A percentile compares a stretch with the other conserved stretches of the same genome.
Evolutionary conservation across 1,140 invertebrate genomes (phyloP).

Genomic region (Cherax quadricarinatus): DNA sequence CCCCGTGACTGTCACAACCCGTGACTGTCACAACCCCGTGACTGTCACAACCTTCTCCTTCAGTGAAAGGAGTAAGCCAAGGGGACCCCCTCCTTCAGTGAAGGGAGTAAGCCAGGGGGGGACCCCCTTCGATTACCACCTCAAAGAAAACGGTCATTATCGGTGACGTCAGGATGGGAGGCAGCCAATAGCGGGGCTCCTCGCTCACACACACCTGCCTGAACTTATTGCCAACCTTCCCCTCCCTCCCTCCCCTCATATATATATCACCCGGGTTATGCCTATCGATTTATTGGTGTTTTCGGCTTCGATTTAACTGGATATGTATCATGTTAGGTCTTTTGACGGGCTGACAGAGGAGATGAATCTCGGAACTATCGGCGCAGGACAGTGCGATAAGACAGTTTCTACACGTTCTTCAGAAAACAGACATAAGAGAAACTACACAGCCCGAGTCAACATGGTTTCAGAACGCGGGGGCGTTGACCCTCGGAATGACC

Average conservation of each 20-base stretch:
- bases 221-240: constrained; percentile 34
- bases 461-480: no score
- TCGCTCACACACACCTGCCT: constrained; percentile 46
- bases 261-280: constrained; percentile 46
- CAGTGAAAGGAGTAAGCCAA: no score
- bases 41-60: no score
- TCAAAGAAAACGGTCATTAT: constrained; percentile 55
- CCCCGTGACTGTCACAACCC: no score
- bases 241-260: no score
- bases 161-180: constrained; percentile 59
- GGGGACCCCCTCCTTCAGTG: no score
- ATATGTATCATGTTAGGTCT: constrained; percentile 15
- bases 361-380: constrained; percentile 22
- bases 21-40: no score
- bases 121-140: not conserved
- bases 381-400: not conserved
- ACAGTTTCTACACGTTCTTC: not conserved
- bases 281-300: constrained; percentile 60
- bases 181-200: constrained; percentile 15
- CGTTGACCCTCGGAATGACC: no score
- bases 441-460: no score
- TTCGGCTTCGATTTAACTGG: constrained; percentile 27
- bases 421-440: no score
- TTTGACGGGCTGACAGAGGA: not conserved
- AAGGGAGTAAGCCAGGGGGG: not conserved